Percentiles rank a stretch among this genome's conserved stretches.
phyloP scores from a whole-genome alignment of 2,797 vertebrate species.

The Muscicapa striata region DNA sequence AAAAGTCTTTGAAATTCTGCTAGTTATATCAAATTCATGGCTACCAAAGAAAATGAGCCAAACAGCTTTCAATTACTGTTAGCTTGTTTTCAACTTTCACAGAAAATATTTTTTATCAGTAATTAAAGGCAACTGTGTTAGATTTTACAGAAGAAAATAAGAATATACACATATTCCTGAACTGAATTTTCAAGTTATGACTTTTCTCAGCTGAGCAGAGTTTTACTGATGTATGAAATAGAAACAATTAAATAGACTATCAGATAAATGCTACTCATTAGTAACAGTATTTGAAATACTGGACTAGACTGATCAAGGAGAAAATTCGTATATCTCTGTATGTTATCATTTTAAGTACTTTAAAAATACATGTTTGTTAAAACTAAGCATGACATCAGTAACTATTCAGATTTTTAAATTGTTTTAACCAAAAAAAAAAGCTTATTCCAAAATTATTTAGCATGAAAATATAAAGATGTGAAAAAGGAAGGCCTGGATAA shows the following conservation, averaged over 20 bases:
- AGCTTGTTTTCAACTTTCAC: not conserved
- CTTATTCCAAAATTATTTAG: not conserved
- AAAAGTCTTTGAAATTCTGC: not conserved
- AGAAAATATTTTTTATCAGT: not conserved
- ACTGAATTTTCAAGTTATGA: not conserved
- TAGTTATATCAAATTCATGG: not conserved
- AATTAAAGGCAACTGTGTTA: not conserved
- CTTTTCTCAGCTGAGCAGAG: slow-evolving; percentile 8
- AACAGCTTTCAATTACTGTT: not conserved
- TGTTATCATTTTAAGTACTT: not conserved
- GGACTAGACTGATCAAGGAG: not conserved
- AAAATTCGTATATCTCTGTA: not conserved
- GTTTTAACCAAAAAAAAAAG: not conserved
- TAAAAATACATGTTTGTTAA: not conserved
- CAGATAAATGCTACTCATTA: slow-evolving; percentile 18
- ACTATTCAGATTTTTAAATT: not conserved
- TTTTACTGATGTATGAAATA: slow-evolving; percentile 47
- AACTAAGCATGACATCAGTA: not conserved
- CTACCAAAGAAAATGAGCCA: not conserved
- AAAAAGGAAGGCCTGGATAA: not conserved
- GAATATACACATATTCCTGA: not conserved
- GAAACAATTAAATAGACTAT: slow-evolving; percentile 25
- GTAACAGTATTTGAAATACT: not conserved
- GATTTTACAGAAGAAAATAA: not conserved
- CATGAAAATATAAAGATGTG: not conserved